Percentiles rank a stretch among this genome's conserved stretches.
phyloP scores from a whole-genome alignment of 2,888 invertebrate species.

The Nomada lathburiana region DNA sequence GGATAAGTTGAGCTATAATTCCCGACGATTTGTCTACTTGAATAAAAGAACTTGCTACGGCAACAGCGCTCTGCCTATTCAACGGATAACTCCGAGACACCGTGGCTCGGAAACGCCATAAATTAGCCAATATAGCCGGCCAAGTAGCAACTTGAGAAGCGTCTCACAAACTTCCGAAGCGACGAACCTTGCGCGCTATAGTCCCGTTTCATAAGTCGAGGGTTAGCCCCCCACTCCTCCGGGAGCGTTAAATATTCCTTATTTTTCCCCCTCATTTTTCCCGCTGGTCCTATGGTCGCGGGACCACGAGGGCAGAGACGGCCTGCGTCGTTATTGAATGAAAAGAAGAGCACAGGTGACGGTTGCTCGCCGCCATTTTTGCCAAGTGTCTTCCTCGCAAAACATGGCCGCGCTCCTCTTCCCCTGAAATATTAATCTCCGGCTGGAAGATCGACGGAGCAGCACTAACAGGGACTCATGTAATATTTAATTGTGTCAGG shows the following conservation, averaged over 20 bases:
- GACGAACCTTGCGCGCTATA: not conserved
- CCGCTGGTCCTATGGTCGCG: not conserved
- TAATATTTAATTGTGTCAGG: constrained; percentile 69
- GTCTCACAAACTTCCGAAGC: constrained; percentile 26
- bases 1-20: not conserved
- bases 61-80: not conserved
- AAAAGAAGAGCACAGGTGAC: constrained; percentile 19
- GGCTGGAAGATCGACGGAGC: constrained; percentile 34
- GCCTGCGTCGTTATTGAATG: constrained; percentile 37
- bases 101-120: constrained; percentile 19
- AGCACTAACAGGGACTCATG: constrained; percentile 62
- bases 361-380: constrained; percentile 37
- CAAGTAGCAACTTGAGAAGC: constrained; percentile 30
- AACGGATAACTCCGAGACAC: not conserved
- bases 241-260: constrained; percentile 37
- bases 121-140: constrained; percentile 25
- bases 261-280: not conserved
- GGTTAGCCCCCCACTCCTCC: constrained; percentile 5
- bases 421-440: constrained; percentile 65
- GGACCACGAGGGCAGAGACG: constrained; percentile 13
- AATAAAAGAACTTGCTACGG: not conserved
- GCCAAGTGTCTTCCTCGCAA: constrained; percentile 55
- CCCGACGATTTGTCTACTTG: not conserved
- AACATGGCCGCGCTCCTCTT: constrained; percentile 34
- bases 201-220: not conserved